Percentiles rank a stretch among this genome's conserved stretches.
phyloP scores from a whole-genome alignment of 2,797 vertebrate genomes.

The Triplophysa bombifrons region DNA sequence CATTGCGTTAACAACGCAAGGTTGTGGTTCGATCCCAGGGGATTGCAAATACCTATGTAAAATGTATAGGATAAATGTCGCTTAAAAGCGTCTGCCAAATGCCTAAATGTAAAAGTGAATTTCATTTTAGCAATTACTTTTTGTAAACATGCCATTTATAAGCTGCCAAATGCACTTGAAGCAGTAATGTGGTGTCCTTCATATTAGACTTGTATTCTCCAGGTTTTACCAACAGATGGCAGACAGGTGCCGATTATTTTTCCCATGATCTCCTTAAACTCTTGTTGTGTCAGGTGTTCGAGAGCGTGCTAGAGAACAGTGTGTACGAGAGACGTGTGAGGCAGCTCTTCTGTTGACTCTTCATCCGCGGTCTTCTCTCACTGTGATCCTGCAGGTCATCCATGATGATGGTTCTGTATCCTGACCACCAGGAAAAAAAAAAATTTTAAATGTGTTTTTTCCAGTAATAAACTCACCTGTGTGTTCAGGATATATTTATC shows the following conservation, averaged over 20 bases:
- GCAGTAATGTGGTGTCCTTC: neutral
- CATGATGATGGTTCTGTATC: conserved; percentile 91
- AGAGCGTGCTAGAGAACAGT: conserved; percentile 84
- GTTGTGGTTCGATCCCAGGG: too few relatives aligned
- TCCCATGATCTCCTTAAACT: too few relatives aligned
- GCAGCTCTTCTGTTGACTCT: conserved; percentile 79
- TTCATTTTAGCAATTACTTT: neutral
- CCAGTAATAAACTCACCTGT: too few relatives aligned
- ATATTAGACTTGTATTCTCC: conserved; percentile 1
- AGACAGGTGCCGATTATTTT: conserved; percentile 12
- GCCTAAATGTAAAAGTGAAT: too few relatives aligned
- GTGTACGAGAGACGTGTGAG: conserved; percentile 86
- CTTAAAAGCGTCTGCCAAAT: too few relatives aligned
- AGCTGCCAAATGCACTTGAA: neutral
- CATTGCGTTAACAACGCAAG: too few relatives aligned
- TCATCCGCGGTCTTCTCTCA: conserved; percentile 90
- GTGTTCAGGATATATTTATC: too few relatives aligned
- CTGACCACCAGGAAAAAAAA: conserved; percentile 59
- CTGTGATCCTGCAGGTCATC: conserved; percentile 84
- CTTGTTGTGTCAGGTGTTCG: conserved; percentile 73
- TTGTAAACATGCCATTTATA: neutral
- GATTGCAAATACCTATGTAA: too few relatives aligned
- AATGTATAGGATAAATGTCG: too few relatives aligned
- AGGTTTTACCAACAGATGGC: conserved; percentile 58
- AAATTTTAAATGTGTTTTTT: neutral